Evolutionary conservation across 2,888 invertebrate species (phyloP).

Genomic region (Agrypnus murinus): DNA sequence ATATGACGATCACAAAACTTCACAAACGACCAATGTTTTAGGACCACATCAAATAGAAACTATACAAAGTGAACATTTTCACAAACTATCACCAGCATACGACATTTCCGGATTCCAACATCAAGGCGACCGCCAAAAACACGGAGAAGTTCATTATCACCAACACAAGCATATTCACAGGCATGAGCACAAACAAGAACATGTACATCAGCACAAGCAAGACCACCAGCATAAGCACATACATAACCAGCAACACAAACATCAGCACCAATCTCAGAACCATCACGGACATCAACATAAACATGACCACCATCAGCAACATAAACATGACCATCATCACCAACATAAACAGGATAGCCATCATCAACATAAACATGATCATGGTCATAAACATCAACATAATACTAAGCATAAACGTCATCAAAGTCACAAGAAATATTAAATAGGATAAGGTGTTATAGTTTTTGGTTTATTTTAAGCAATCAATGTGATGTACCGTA

Average conservation of each 20-base stretch:
- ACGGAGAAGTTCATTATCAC: constrained; percentile 59
- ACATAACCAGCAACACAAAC: constrained; percentile 54
- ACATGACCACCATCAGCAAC: constrained; percentile 49
- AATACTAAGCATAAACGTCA: constrained; percentile 26
- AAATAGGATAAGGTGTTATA: too few species aligned
- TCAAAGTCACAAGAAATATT: neutral
- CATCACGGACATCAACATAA: constrained; percentile 44
- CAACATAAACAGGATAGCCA: constrained; percentile 52
- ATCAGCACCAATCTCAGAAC: constrained; percentile 52
- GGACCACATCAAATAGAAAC: constrained; percentile 63
- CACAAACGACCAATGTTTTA: constrained; percentile 57
- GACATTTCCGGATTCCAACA: constrained; percentile 55
- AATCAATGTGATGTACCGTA: too few species aligned
- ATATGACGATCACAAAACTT: constrained; percentile 59
- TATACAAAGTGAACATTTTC: constrained; percentile 60
- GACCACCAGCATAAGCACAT: constrained; percentile 59
- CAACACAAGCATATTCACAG: constrained; percentile 64
- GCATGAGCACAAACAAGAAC: constrained; percentile 65
- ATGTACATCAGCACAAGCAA: constrained; percentile 62
- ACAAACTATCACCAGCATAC: constrained; percentile 61
- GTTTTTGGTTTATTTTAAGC: too few species aligned
- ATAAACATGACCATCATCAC: constrained; percentile 51
- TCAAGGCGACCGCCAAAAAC: constrained; percentile 31
- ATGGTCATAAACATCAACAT: constrained; percentile 55
- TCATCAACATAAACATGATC: constrained; percentile 54